Percentiles rank a stretch among this genome's conserved stretches.
phyloP scores from a whole-genome alignment of 2,797 vertebrate genomes.

The Acropternis orthonyx region DNA sequence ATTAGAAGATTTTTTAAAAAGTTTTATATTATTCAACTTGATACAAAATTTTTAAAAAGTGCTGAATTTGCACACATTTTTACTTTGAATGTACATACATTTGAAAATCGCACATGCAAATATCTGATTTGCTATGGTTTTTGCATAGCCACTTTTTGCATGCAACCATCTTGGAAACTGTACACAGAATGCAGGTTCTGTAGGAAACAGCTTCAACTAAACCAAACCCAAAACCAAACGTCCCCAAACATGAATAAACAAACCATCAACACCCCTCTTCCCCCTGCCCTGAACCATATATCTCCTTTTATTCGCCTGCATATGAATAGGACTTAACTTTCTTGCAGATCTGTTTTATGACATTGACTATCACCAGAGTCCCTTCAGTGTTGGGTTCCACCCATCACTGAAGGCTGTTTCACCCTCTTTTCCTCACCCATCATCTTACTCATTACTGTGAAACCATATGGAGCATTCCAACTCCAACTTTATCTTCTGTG shows the following conservation, averaged over 20 bases:
- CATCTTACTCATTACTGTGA: neutral
- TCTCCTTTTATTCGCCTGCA: neutral
- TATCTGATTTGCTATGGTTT: neutral
- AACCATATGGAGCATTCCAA: neutral
- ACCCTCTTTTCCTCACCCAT: neutral
- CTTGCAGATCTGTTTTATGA: neutral
- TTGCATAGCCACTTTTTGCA: neutral
- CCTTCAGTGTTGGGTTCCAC: neutral
- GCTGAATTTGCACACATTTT: neutral
- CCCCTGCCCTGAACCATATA: neutral
- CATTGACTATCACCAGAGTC: neutral
- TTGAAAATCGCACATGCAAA: neutral
- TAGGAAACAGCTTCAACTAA: neutral
- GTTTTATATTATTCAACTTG: neutral
- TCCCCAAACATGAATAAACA: neutral
- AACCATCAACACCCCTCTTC: neutral
- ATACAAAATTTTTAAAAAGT: rapidly evolving
- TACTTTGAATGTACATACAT: neutral
- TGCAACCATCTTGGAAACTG: neutral
- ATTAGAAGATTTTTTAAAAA: neutral
- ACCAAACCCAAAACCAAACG: neutral
- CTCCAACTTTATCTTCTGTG: neutral
- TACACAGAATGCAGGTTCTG: neutral
- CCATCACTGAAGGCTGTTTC: neutral
- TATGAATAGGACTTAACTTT: neutral